Evolutionary conservation across 35 echinoderm and acorn worm genomes (phyloP).

Genomic region (Acanthaster planci): DNA sequence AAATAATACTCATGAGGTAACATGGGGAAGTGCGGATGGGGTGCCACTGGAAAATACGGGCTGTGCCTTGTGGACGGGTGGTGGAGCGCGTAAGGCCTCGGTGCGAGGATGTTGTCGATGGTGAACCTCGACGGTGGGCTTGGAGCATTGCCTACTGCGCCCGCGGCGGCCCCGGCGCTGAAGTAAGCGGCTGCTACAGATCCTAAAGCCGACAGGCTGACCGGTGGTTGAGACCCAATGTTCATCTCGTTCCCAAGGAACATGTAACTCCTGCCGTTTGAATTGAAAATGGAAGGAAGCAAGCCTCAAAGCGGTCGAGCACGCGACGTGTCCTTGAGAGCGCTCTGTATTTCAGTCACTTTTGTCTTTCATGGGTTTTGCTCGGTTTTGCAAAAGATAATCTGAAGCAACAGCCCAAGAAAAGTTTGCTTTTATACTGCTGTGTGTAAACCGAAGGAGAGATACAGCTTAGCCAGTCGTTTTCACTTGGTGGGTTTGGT

Average conservation of each 20-base stretch:
- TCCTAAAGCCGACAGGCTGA: background rate
- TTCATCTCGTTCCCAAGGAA: background rate
- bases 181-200: slow-evolving; percentile 1
- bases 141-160: background rate
- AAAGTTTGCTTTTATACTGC: too few species aligned
- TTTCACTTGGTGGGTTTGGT: too few species aligned
- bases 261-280: too few species aligned
- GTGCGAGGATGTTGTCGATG: slow-evolving; percentile 43
- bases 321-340: too few species aligned
- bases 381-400: too few species aligned
- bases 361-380: too few species aligned
- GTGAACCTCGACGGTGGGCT: slow-evolving; percentile 29
- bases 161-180: background rate
- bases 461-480: too few species aligned
- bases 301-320: too few species aligned
- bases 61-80: slow-evolving; percentile 8
- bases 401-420: too few species aligned
- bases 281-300: too few species aligned
- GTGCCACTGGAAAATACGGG: slow-evolving; percentile 19
- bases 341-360: too few species aligned
- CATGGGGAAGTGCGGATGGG: slow-evolving; percentile 38
- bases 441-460: too few species aligned
- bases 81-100: slow-evolving; percentile 24
- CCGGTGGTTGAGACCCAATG: background rate
- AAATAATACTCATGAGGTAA: slow-evolving; percentile 40